Conservation (phyloP, 2,888 invertebrate genomes). For the Drosophila ustulata region DNA sequence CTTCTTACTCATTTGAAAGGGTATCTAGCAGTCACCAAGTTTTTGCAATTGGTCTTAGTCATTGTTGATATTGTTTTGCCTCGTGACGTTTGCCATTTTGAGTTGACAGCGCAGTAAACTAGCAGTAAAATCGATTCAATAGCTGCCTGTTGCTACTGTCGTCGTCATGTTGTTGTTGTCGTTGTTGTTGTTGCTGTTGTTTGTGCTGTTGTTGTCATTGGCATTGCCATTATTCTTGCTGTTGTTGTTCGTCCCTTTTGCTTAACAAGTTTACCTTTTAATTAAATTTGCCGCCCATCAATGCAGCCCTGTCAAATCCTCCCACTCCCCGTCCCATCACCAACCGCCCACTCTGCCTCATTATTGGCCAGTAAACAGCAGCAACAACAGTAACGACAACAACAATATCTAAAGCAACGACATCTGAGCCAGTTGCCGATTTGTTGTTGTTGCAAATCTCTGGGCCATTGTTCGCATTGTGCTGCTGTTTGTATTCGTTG, state of each 20-base stretch:
- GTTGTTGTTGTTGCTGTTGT: slow-evolving; percentile 11
- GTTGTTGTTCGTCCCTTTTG: slow-evolving; percentile 38
- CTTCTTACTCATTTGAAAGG: not conserved
- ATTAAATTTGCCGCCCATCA: slow-evolving; percentile 71
- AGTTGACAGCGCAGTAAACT: slow-evolving; percentile 48
- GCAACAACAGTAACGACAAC: slow-evolving; percentile 4
- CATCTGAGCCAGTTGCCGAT: slow-evolving; percentile 16
- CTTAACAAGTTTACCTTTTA: slow-evolving; percentile 77
- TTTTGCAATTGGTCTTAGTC: slow-evolving; percentile 17
- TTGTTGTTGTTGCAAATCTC: slow-evolving; percentile 42
- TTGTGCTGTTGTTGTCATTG: slow-evolving; percentile 20
- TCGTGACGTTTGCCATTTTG: slow-evolving; percentile 72
- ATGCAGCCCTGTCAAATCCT: slow-evolving; percentile 21
- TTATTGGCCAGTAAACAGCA: slow-evolving; percentile 54
- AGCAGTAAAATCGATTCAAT: slow-evolving; percentile 67
- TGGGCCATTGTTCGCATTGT: slow-evolving; percentile 51
- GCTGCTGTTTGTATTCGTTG: slow-evolving; percentile 8
- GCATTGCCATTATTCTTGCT: slow-evolving; percentile 8
- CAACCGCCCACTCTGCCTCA: slow-evolving; percentile 18
- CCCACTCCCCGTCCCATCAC: slow-evolving; percentile 2
- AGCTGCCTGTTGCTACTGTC: slow-evolving; percentile 69
- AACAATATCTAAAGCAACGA: slow-evolving; percentile 2
- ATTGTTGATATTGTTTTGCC: slow-evolving; percentile 46
- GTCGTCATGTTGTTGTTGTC: slow-evolving; percentile 35
- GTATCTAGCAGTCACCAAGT: not conserved